Conservation (phyloP, 2,888 invertebrate species). For the Plemyria rubiginata region DNA sequence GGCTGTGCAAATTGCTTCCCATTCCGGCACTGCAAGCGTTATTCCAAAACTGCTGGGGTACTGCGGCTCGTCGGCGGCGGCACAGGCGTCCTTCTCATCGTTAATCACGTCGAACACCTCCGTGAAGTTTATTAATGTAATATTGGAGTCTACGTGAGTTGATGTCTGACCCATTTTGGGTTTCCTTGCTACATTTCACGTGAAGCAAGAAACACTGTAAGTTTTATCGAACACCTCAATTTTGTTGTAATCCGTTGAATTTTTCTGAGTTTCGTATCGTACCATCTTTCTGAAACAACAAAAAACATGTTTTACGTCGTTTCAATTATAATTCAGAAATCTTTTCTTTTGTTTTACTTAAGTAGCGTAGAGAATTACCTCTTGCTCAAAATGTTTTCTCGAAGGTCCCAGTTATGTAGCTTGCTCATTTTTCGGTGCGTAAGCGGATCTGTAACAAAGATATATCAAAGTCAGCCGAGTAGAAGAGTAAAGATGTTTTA, state of each 20-base stretch:
- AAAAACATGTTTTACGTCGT: conserved; percentile 44
- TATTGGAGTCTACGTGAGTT: conserved; percentile 65
- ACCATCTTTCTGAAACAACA: conserved; percentile 71
- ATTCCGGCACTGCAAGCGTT: conserved; percentile 90
- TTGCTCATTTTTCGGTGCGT: conserved; percentile 65
- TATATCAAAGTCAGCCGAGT: conserved; percentile 43
- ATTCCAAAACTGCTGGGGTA: conserved; percentile 89
- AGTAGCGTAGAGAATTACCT: conserved; percentile 53
- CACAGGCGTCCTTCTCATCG: conserved; percentile 74
- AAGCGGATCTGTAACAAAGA: conserved; percentile 70
- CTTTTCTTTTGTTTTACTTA: neutral
- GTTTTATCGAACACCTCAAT: conserved; percentile 50
- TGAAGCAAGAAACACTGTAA: conserved; percentile 49
- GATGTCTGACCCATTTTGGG: conserved; percentile 73
- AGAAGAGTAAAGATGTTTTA: conserved; percentile 44
- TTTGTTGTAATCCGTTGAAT: conserved; percentile 49
- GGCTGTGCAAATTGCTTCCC: conserved; percentile 94
- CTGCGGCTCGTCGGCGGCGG: conserved; percentile 74
- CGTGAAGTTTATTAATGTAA: conserved; percentile 64
- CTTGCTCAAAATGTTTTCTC: conserved; percentile 60
- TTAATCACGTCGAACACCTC: conserved; percentile 60
- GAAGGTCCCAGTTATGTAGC: conserved; percentile 63
- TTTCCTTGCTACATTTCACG: conserved; percentile 66
- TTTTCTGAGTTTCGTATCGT: conserved; percentile 55
- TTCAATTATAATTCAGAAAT: conserved; percentile 31